Evolutionary conservation across 2,888 invertebrate genomes (phyloP).

Genomic region (Epinotia ramella): DNA sequence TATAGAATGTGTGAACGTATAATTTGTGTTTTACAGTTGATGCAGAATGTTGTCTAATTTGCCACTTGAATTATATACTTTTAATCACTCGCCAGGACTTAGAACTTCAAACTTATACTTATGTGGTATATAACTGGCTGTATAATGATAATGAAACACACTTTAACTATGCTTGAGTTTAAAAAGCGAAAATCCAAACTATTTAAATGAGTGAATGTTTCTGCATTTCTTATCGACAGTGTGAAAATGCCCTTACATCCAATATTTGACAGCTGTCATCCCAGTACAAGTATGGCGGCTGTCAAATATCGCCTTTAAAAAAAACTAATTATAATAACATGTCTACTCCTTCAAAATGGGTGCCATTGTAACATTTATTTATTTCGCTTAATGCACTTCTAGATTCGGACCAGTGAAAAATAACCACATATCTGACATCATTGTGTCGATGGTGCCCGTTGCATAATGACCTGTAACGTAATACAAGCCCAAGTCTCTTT

Average conservation of each 20-base stretch:
- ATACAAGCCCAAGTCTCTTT: no score
- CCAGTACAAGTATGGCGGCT: no score
- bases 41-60: constrained; percentile 1
- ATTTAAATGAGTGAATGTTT: neutral
- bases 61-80: constrained; percentile 21
- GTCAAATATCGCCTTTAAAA: no score
- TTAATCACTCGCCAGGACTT: neutral
- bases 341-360: constrained; percentile 31
- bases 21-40: constrained; percentile 24
- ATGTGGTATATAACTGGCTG: no score
- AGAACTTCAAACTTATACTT: no score
- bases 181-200: neutral
- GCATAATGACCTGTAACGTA: neutral
- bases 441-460: constrained; percentile 17
- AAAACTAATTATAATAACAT: neutral
- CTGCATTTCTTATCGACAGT: neutral
- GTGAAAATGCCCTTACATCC: neutral
- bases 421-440: constrained; percentile 51
- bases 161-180: neutral
- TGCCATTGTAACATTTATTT: constrained; percentile 54
- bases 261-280: no score
- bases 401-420: constrained; percentile 51
- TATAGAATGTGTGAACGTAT: constrained; percentile 53
- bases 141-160: neutral
- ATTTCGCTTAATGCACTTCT: constrained; percentile 41